Evolutionary conservation across 2,888 invertebrate genomes (phyloP), one percentile per base, ranked within the genome.

Genomic region (Notodromas monacha): DNA sequence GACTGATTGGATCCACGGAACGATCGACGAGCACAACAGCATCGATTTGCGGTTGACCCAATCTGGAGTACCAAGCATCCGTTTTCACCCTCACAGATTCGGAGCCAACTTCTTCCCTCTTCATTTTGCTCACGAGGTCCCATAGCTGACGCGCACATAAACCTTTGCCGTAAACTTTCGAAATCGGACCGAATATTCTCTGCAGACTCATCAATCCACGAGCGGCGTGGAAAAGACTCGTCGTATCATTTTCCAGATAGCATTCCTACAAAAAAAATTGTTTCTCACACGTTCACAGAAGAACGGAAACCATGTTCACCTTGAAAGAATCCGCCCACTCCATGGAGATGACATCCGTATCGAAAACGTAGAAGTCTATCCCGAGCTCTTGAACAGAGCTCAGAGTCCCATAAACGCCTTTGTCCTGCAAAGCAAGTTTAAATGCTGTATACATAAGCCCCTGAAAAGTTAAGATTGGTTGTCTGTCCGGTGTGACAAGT

Each of bases 321-420:
- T 63, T 47, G 41, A 65, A 79, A 12, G 70, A 65, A 41, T 63
- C 59, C 15, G 66, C 64, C 37, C 74, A 55, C 50, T 89, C 86
- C 65, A 89, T 68, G 1, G 86, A 81, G 40, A 89, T 60, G 6
- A 89, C 58, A 52, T 89, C 89, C 42, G 64, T 67, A 42, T 89
- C 86, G 41, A 86, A 63, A 0, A 84, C 81, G 44, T 76, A 73
- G 27, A 86, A 59, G 41, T 77, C 69, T 48, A 81, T 70, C 34
- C 66, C 61, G 40, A 81, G 69, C 50, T 84, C 79, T 40, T 73
- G 69, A 15, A 74, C 59, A 12, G 65, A 57, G 0, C 61, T 60
- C 31, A 81, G 63, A 40, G 63, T 68, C 2, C 65, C 65, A 38
- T 63, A 60, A 2, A 84, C 74, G 2, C 76, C 73, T 38, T 66